Evolutionary conservation across 2,888 invertebrate species (phyloP).

Genomic region (Keiferia lycopersicella): DNA sequence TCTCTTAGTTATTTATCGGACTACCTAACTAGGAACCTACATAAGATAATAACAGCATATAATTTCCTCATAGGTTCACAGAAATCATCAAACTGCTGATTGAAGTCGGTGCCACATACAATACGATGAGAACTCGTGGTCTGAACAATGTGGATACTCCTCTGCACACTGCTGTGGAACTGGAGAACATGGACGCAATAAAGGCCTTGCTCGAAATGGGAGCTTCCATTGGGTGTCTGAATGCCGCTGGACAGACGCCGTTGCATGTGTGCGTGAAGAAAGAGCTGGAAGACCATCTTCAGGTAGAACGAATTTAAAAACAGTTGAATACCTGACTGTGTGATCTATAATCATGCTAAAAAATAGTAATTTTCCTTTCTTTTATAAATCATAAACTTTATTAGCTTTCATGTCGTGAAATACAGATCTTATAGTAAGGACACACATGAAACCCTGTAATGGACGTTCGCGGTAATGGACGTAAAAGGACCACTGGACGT

Average conservation of each 20-base stretch:
- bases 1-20: background rate
- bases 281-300: conserved; percentile 65
- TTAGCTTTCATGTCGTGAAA: too few relatives aligned
- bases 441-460: too few relatives aligned
- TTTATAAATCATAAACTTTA: too few relatives aligned
- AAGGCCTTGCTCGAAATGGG: conserved; percentile 65
- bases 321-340: too few relatives aligned
- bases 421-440: too few relatives aligned
- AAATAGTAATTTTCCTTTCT: too few relatives aligned
- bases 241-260: conserved; percentile 71
- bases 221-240: conserved; percentile 62
- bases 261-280: conserved; percentile 76
- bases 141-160: conserved; percentile 61
- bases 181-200: conserved; percentile 67
- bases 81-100: conserved; percentile 48
- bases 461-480: too few relatives aligned
- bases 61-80: conserved; percentile 44
- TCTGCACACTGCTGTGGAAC: conserved; percentile 76
- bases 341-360: too few relatives aligned
- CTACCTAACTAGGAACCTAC: too few relatives aligned
- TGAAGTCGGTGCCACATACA: conserved; percentile 44
- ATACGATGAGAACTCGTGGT: conserved; percentile 47
- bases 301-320: conserved; percentile 41
- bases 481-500: too few relatives aligned
- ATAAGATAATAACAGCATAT: background rate